Base-by-base conservation (phyloP, 2,888 invertebrate species). In the Pristionchus maxplancki region DNA sequence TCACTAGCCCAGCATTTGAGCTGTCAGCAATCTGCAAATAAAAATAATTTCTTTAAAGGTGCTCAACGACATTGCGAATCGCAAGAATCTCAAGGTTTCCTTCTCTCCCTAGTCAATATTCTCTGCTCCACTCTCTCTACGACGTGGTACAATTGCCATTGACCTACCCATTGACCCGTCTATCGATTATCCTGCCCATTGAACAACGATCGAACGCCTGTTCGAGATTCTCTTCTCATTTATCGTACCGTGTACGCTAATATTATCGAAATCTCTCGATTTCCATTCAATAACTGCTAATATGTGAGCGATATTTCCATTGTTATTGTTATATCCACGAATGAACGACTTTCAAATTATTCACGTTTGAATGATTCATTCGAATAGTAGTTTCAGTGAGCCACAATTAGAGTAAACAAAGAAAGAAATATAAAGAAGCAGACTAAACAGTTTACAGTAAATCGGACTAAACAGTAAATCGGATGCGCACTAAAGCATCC, bases 41-140 rank as follows among this genome's bases (percentile, higher is more conserved):
- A 62, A 34, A 62, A 24, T 31, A 37, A 15, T 13, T 20, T 6
- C n/a, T 84, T n/a, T 37, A 17, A n/a, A 87, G 86, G 86, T 87
- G 37, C 86, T 87, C 86, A 87, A 87, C 86, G 86, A 87, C 50
- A 87, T 87, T 34, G 86, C 86, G 20, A 53, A 71, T 31, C 86
- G 86, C 20, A 87, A 87, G 40, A 87, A 87, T 40, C 86, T 87
- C 48, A 71, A 87, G 50, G 86, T 87, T 9, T 34, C 67, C 50
- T 87, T 87, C 50, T 44, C 67, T 71, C 86, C 86, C 31, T 40
- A 87, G 58, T 50, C 81, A 37, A 8, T 2, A 71, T 71, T 20
- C 20, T 37, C 71, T 31, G 20, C 31, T 24, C 71, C 71, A 67
- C 17, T 67, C 67, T 17, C 11, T 17, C 67, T 13, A 67, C 40